phyloP scores from a whole-genome alignment of 2,797 vertebrate genomes.

The Hydrocynus forskahlii region DNA sequence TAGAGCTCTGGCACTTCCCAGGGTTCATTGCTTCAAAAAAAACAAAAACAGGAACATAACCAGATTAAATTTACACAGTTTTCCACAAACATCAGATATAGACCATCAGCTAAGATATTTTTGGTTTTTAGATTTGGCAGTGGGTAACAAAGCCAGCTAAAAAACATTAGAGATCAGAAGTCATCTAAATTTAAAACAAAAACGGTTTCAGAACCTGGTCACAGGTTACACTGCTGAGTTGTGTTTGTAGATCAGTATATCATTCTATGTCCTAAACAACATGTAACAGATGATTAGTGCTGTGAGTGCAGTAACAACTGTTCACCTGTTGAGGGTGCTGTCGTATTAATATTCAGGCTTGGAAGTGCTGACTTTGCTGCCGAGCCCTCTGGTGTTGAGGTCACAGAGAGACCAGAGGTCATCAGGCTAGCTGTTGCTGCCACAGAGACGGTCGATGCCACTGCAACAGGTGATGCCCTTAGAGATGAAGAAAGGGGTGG shows the following conservation, averaged over 20 bases:
- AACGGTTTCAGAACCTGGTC: too few relatives aligned
- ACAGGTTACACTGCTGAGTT: too few relatives aligned
- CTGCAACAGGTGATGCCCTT: conserved; percentile 52
- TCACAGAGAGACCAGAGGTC: conserved; percentile 17
- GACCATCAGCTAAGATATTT: neutral
- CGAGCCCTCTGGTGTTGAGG: conserved; percentile 39
- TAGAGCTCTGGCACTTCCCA: conserved; percentile 91
- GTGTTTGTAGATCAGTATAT: too few relatives aligned
- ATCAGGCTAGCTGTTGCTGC: conserved; percentile 16
- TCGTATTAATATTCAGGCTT: conserved; percentile 43
- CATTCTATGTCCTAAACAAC: too few relatives aligned
- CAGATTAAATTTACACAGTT: too few relatives aligned
- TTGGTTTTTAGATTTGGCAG: too few relatives aligned
- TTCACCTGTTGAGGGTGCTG: conserved; percentile 74
- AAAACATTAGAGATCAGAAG: too few relatives aligned
- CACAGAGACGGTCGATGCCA: conserved; percentile 56
- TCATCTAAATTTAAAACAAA: too few relatives aligned
- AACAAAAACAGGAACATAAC: neutral
- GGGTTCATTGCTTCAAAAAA: conserved; percentile 85
- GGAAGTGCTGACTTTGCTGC: neutral
- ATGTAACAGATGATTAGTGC: too few relatives aligned
- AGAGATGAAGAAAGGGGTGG: conserved; percentile 33
- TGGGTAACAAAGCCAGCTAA: too few relatives aligned
- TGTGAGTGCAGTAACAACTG: neutral
- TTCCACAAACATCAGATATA: neutral